Conservation (phyloP, 2,113 vertebrate genomes). For the Alouatta palliata region DNA sequence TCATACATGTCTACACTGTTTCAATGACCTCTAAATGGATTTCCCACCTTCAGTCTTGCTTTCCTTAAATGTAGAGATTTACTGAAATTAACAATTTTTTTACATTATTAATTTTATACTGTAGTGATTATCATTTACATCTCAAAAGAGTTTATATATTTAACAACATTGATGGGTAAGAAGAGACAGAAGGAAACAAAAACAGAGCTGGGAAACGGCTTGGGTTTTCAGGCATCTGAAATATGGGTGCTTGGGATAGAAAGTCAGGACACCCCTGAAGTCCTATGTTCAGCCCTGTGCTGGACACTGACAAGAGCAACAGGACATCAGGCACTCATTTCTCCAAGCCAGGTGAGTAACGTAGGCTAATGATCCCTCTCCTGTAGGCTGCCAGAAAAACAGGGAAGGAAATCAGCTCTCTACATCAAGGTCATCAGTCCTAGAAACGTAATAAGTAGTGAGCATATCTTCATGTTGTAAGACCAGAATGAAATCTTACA, state of each 20-base stretch:
- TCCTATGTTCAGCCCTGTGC: rapidly evolving
- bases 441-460: background rate
- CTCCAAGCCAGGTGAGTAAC: background rate
- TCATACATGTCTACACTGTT: background rate
- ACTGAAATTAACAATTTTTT: background rate
- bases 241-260: background rate
- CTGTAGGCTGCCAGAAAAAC: background rate
- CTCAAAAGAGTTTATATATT: background rate
- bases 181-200: background rate
- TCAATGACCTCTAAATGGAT: background rate
- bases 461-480: background rate
- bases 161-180: background rate
- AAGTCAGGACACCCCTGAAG: background rate
- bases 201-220: background rate
- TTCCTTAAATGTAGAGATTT: background rate
- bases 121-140: background rate
- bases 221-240: background rate
- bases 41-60: background rate
- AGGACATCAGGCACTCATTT: background rate
- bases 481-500: background rate
- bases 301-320: background rate
- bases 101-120: background rate
- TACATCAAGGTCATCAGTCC: background rate
- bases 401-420: background rate
- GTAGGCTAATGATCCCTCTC: background rate